Conservation (phyloP, 1,140 invertebrate species). For the Penaeus indicus region DNA sequence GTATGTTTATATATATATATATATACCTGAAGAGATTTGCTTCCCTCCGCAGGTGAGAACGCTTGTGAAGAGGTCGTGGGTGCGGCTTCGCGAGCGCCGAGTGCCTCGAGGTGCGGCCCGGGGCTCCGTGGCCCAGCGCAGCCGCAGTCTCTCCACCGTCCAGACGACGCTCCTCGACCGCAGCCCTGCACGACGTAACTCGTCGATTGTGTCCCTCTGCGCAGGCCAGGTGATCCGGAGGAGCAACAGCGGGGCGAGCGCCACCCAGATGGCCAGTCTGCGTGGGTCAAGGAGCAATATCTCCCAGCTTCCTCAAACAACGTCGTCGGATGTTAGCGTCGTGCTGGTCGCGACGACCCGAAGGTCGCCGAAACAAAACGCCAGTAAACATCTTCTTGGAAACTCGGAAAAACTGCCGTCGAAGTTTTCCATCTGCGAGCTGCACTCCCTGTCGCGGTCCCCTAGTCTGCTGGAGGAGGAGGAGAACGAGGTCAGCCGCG, state of each 20-base stretch:
- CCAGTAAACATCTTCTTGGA: neutral
- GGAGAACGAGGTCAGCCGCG: neutral
- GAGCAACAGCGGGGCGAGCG: constrained; percentile 3
- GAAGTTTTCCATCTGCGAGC: neutral
- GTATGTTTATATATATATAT: no score
- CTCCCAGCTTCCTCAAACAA: neutral
- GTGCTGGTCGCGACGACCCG: neutral
- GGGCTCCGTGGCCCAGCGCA: neutral
- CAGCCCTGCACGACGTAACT: neutral
- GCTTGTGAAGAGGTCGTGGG: neutral
- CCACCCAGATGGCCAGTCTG: neutral
- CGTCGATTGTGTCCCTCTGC: neutral
- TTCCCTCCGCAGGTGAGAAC: neutral
- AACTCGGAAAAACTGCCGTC: neutral
- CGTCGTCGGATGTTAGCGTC: neutral
- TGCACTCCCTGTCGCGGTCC: neutral
- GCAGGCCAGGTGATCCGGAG: neutral
- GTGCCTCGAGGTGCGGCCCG: neutral
- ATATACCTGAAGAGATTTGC: no score
- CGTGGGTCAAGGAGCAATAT: neutral
- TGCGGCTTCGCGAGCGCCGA: constrained; percentile 1
- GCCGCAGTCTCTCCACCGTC: constrained; percentile 4
- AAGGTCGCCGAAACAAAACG: neutral
- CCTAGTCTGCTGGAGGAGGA: constrained; percentile 18
- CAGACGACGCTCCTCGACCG: constrained; percentile 7